A percentile compares a stretch with the other conserved stretches of the same genome.
Evolutionary conservation across 2,888 invertebrate species (phyloP).

Genomic region (Choristoneura rosaceana): DNA sequence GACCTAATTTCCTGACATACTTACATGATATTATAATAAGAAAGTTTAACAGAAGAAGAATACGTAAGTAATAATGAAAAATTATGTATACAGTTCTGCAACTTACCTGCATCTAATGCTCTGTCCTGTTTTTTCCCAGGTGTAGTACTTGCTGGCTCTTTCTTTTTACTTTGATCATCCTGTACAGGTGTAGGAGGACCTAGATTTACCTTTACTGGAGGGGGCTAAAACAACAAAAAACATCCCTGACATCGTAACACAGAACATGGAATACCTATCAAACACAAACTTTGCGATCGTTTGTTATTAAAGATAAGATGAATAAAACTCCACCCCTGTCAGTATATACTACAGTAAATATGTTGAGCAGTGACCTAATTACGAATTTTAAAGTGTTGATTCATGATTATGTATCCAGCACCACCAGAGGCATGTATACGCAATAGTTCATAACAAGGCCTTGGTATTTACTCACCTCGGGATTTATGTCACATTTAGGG

Average conservation of each 20-base stretch:
- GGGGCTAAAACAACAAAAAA: constrained; percentile 59
- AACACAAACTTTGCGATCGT: background rate
- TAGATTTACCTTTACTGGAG: constrained; percentile 52
- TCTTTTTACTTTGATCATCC: constrained; percentile 63
- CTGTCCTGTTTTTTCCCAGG: constrained; percentile 59
- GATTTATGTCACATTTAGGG: constrained; percentile 62
- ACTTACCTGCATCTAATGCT: constrained; percentile 72
- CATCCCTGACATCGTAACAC: background rate
- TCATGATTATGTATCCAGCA: constrained; percentile 16
- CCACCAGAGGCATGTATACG: constrained; percentile 25
- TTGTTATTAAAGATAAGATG: background rate
- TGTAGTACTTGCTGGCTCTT: constrained; percentile 56
- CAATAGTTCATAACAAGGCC: constrained; percentile 31
- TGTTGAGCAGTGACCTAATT: constrained; percentile 10
- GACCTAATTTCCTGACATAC: constrained; percentile 38
- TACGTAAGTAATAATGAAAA: background rate
- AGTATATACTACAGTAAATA: background rate
- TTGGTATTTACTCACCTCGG: constrained; percentile 66
- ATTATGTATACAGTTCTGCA: background rate
- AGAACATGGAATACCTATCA: background rate
- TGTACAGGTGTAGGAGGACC: constrained; percentile 53
- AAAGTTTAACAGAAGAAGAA: constrained; percentile 3
- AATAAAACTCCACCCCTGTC: constrained; percentile 9
- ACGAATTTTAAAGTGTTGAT: constrained; percentile 1
- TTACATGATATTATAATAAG: background rate